phyloP scores from a whole-genome alignment of 2,888 invertebrate genomes.

The Eupeodes luniger region DNA sequence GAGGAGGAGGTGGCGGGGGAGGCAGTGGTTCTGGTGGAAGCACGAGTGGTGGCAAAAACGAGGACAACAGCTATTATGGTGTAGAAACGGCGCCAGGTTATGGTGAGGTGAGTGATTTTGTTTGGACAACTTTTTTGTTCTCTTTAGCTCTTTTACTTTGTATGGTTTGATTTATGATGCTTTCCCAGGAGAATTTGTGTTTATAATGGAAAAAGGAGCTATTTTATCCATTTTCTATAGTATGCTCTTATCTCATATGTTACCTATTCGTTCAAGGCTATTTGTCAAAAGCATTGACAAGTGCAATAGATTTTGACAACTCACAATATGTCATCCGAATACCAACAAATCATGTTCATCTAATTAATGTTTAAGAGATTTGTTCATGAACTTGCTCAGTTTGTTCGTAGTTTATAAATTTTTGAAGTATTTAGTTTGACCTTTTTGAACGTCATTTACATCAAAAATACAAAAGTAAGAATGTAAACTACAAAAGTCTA shows the following conservation, averaged over 20 bases:
- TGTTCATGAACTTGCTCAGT: no score
- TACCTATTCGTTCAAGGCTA: background rate
- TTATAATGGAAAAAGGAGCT: background rate
- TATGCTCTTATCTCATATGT: background rate
- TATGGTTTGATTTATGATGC: slow-evolving; percentile 14
- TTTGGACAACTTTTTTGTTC: slow-evolving; percentile 4
- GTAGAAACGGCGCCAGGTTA: slow-evolving; percentile 85
- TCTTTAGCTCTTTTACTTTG: background rate
- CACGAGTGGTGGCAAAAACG: slow-evolving; percentile 78
- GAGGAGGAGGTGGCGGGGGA: slow-evolving; percentile 26
- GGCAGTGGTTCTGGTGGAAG: slow-evolving; percentile 54
- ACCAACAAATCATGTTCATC: no score
- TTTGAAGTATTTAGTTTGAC: no score
- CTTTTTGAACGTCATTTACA: no score
- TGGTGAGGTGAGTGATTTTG: slow-evolving; percentile 83
- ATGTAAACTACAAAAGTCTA: no score
- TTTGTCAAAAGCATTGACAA: background rate
- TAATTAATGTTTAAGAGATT: no score
- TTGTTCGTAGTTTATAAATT: no score
- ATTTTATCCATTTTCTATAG: background rate
- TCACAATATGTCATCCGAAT: no score
- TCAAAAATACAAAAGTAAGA: no score
- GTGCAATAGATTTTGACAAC: background rate
- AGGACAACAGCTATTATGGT: slow-evolving; percentile 84
- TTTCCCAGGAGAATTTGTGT: background rate